These are phyloP conservation scores for Drosophila anceps DNA, from an alignment of 2,888 invertebrate species.

Conservation along the genomic window DNA sequence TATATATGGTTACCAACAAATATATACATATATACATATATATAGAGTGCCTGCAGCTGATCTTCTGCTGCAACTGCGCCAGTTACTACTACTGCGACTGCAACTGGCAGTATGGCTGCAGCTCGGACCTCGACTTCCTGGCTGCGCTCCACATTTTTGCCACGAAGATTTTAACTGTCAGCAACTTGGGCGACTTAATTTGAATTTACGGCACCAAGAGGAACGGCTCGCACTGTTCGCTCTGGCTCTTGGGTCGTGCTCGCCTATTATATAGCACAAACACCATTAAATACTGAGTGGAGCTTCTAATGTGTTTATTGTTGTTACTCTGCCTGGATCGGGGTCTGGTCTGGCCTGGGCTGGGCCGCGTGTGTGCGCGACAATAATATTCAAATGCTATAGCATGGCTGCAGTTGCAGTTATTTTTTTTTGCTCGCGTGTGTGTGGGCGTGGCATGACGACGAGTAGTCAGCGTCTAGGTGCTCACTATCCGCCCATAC, in stretches of 20 bases:
- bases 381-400: slow-evolving; percentile 78
- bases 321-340: slow-evolving; percentile 51
- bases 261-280: slow-evolving; percentile 76
- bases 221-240: slow-evolving; percentile 48
- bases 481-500: slow-evolving; percentile 39
- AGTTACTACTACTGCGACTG: slow-evolving; percentile 14
- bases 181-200: slow-evolving; percentile 80
- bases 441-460: slow-evolving; percentile 59
- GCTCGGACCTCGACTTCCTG: slow-evolving; percentile 49
- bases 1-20: too few relatives aligned
- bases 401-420: slow-evolving; percentile 41
- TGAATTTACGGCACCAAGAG: slow-evolving; percentile 77
- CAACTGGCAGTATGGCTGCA: slow-evolving; percentile 2
- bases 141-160: slow-evolving; percentile 74
- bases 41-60: slow-evolving; percentile 50
- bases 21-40: slow-evolving; percentile 13
- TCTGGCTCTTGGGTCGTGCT: slow-evolving; percentile 33
- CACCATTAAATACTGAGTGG: slow-evolving; percentile 74
- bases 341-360: slow-evolving; percentile 46
- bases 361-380: slow-evolving; percentile 52
- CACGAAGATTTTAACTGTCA: slow-evolving; percentile 78
- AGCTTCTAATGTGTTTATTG: slow-evolving; percentile 62
- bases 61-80: slow-evolving; percentile 36
- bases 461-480: slow-evolving; percentile 61
- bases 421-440: slow-evolving; percentile 12